Percentiles rank a stretch among this genome's conserved stretches.
phyloP scores from a whole-genome alignment of 2,113 vertebrate genomes.

The Pongo abelii region DNA sequence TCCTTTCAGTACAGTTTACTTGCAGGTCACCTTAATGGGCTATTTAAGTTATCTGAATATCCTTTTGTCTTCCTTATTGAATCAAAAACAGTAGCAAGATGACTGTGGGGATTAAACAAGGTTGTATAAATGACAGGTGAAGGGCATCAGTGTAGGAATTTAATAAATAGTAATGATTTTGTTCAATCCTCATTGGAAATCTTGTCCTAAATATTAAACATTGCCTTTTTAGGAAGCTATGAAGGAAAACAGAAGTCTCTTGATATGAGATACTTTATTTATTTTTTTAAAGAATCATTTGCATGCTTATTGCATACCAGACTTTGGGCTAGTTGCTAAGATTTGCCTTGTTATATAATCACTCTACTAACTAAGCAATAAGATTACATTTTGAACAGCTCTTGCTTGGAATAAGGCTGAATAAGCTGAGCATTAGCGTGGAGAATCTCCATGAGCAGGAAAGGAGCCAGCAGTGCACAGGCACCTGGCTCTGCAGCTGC shows the following conservation, averaged over 20 bases:
- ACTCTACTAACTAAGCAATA: background rate
- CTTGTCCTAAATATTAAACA: background rate
- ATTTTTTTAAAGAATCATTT: background rate
- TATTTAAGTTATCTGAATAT: background rate
- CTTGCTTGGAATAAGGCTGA: background rate
- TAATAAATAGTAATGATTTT: background rate
- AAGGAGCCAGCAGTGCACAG: background rate
- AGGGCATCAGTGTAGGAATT: background rate
- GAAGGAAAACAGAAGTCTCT: background rate
- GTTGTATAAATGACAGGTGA: background rate
- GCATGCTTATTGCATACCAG: background rate
- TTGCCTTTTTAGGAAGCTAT: background rate
- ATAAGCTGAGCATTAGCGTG: background rate
- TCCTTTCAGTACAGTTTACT: background rate
- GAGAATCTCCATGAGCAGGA: background rate
- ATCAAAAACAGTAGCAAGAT: background rate
- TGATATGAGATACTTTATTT: background rate
- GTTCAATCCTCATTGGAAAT: background rate
- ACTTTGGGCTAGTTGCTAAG: background rate
- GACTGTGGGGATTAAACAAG: background rate
- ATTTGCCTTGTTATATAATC: background rate
- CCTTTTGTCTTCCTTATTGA: background rate
- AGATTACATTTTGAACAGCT: background rate
- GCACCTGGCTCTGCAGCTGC: background rate
- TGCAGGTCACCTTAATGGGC: background rate